Evolutionary conservation across 2,113 vertebrate species (phyloP).

Genomic region (Dissostichus mawsoni): DNA sequence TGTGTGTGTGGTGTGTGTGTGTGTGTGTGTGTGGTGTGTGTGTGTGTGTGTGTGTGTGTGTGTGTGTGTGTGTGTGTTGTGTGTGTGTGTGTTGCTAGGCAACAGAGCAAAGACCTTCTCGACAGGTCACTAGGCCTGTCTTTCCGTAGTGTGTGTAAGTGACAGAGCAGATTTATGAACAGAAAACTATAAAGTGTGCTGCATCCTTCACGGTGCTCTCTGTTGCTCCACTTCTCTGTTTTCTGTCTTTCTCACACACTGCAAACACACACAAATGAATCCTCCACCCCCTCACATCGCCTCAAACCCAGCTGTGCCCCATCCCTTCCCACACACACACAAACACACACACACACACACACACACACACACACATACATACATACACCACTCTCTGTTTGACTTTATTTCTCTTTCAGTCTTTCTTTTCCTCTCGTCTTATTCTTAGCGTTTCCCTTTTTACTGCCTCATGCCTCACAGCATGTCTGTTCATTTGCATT

Average conservation of each 20-base stretch:
- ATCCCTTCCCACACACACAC: constrained; percentile 58
- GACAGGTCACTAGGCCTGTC: constrained; percentile 78
- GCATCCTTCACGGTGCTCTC: constrained; percentile 25
- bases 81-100: constrained; percentile 72
- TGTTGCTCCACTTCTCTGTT: constrained; percentile 46
- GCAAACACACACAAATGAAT: constrained; percentile 67
- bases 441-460: constrained; percentile 5
- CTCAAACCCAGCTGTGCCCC: constrained; percentile 76
- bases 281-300: constrained; percentile 72
- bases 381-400: background rate
- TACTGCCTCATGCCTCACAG: background rate
- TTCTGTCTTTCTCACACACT: constrained; percentile 53
- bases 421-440: constrained; percentile 15
- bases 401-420: constrained; percentile 18
- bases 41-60: background rate
- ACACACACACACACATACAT: constrained; percentile 6
- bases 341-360: constrained; percentile 25
- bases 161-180: constrained; percentile 63
- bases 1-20: background rate
- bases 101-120: constrained; percentile 80
- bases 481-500: constrained; percentile 25
- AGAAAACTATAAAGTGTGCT: constrained; percentile 44
- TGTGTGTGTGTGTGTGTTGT: background rate
- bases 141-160: constrained; percentile 52
- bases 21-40: constrained; percentile 29